Evolutionary conservation across 2,888 invertebrate genomes (phyloP), one percentile per base, ranked within the genome.

Genomic region (Galerucella calmariensis): DNA sequence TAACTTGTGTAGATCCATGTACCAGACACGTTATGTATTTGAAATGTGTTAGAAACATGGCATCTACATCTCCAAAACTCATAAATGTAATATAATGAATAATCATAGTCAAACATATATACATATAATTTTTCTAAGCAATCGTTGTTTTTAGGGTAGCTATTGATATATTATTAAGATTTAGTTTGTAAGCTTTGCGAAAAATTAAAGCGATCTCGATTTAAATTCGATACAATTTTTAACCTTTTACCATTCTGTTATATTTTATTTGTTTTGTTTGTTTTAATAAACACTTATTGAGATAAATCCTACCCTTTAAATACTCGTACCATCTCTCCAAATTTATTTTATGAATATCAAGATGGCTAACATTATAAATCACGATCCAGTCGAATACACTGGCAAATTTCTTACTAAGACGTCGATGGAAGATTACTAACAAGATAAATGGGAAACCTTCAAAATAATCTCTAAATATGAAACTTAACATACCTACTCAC

Each of bases 91-190:
- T 78, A 80, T 80, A 80, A 84, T 84, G 83, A 85, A 85, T 86
- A 85, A 85, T 85, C 83, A 86, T 87, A 87, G 86, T 86, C 86
- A 85, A 80, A 85, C 81, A 85, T 82, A 86, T 86, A 87, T 87
- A 87, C 86, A 87, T 87, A 87, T 87, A 88, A 87, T 88, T 88
- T 87, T 87, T 88, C 88, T 88, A 88, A 88, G 87, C 88, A 87
- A 87, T 87, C 87, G 87, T 87, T 87, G 87, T 87, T 87, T 85
- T 87, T 87, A 87, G 87, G 85, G 78, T 87, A 87, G 87, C 86
- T 86, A 87, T 86, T 87, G 85, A 84, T 85, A 87, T 85, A 86
- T 85, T 85, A 86, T 85, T 86, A 87, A 87, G 84, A 84, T 86
- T 87, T 87, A 86, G 86, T 87, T 87, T 84, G 84, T 87, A 87